A percentile compares a stretch with the other conserved stretches of the same genome.
Evolutionary conservation across 2,888 invertebrate species (phyloP).

Genomic region (Watsonalla binaria): DNA sequence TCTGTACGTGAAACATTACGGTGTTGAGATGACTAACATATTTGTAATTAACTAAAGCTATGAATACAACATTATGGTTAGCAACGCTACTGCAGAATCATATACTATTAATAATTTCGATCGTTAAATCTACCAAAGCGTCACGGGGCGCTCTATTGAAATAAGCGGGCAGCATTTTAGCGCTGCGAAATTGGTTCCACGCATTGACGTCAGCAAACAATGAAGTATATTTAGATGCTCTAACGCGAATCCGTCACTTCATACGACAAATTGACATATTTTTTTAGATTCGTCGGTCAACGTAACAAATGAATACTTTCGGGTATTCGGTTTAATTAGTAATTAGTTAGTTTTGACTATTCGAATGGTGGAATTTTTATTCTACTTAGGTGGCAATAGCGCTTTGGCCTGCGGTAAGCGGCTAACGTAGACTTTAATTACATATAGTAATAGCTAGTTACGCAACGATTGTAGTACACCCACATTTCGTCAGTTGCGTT

Average conservation of each 20-base stretch:
- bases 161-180: constrained; percentile 23
- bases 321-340: too few species aligned
- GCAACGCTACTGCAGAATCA: not conserved
- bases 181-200: constrained; percentile 13
- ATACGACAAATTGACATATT: not conserved
- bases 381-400: too few species aligned
- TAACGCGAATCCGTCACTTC: constrained; percentile 20
- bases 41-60: not conserved
- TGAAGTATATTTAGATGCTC: constrained; percentile 41
- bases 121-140: constrained; percentile 1
- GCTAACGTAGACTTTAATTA: too few species aligned
- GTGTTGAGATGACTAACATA: too few species aligned
- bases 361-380: too few species aligned
- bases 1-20: too few species aligned
- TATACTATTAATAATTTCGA: constrained; percentile 1
- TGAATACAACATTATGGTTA: not conserved
- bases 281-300: not conserved
- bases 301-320: too few species aligned
- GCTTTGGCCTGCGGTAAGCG: too few species aligned
- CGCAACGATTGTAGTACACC: too few species aligned
- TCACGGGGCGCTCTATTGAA: not conserved
- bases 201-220: constrained; percentile 55
- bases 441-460: too few species aligned
- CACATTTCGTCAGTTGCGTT: too few species aligned
- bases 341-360: too few species aligned